Base-by-base conservation (phyloP, 2,888 invertebrate genomes). In the Dolomedes plantarius region DNA sequence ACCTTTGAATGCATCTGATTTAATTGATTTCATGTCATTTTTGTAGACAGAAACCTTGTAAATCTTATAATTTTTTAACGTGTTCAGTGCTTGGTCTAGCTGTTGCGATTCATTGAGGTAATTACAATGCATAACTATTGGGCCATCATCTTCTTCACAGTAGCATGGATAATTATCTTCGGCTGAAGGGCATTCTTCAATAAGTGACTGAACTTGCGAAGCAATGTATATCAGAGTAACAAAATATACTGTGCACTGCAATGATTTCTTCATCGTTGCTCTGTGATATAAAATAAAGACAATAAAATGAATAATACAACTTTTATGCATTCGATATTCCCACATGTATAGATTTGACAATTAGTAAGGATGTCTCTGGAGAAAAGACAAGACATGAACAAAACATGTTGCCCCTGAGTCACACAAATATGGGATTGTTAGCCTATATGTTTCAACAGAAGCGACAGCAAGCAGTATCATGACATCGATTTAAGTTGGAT, bases 111-210 rank as follows among this genome's bases (percentile, higher is more conserved):
- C 46, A n/a, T 68, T 72, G 0, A 86, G 32, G 28, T 86, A 36
- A 32, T 79, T 86, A 74, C 85, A 86, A 13, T 86, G 74, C 64
- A 86, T 64, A 6, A 62, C 39, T 5, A 46, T 41, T 0, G 31
- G 23, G 0, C 64, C 79, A 0, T 86, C 85, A 36, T 86, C 85
- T 13, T 86, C 85, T 13, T 86, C 85, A 29, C 85, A 86, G 32
- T 86, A 86, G 29, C 85, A 86, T 23, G 85, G 85, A 16, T 79
- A 86, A 32, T 27, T 75, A 27, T 86, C 78, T 74, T 78, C 85
- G 16, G 79, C 74, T 13, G 68, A 67, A 50, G 85, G 85, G n/a
- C 85, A 86, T 46, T 86, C 85, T 3, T 46, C 19, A 11, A 36
- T 0, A 31, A 46, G 23, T 27, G 74, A 13, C 16, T 56, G 5